Percentiles rank a stretch among this genome's conserved stretches.
Conservation (phyloP, 2,113 vertebrate species). For the Salvelinus namaycush region DNA sequence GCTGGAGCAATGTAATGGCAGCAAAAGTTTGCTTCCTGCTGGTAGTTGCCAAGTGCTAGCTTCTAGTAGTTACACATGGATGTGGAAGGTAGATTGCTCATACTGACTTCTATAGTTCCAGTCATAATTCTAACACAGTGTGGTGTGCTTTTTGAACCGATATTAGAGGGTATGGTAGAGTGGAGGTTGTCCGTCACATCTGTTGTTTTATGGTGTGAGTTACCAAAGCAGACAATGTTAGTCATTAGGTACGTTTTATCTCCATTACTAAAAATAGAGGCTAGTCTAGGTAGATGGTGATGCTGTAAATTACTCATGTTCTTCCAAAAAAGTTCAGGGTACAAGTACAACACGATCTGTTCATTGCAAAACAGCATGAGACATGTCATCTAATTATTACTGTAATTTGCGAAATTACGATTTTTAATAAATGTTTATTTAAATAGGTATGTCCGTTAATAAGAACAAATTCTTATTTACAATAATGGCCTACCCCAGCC, state of each 20-base stretch:
- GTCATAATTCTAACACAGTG: background rate
- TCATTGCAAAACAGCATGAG: background rate
- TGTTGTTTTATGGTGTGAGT: too few species aligned
- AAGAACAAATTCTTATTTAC: too few species aligned
- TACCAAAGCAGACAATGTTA: background rate
- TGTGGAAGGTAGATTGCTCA: background rate
- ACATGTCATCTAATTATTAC: background rate
- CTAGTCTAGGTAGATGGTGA: background rate
- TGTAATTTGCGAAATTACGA: background rate
- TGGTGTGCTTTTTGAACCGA: background rate
- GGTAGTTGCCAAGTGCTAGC: too few species aligned
- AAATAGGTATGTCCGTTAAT: too few species aligned
- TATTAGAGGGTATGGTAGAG: background rate
- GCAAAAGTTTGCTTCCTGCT: too few species aligned
- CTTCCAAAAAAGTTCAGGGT: background rate
- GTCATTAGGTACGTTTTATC: background rate
- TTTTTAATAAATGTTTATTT: too few species aligned
- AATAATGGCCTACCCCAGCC: too few species aligned
- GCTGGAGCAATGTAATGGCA: too few species aligned
- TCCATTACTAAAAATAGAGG: background rate
- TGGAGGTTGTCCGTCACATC: background rate
- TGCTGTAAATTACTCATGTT: background rate
- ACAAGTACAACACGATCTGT: background rate
- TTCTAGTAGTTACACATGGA: too few species aligned
- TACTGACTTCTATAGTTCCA: background rate